Evolutionary conservation across 2,113 vertebrate genomes (phyloP).

Genomic region (Natator depressus): DNA sequence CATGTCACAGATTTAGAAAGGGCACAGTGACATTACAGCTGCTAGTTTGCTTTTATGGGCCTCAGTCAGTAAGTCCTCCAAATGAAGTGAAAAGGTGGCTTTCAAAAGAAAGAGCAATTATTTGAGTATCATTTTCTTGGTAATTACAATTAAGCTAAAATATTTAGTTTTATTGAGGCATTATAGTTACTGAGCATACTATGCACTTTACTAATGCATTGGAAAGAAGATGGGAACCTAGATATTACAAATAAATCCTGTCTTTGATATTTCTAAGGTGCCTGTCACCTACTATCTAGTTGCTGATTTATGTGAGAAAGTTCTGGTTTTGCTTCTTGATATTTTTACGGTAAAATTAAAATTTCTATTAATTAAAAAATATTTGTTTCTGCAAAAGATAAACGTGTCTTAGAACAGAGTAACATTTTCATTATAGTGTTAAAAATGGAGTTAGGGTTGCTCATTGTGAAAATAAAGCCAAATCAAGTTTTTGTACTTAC

Average conservation of each 20-base stretch:
- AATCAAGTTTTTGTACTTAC: neutral
- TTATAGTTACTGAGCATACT: neutral
- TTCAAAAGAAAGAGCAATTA: neutral
- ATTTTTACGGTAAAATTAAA: neutral
- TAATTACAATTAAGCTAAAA: neutral
- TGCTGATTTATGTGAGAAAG: rapidly evolving
- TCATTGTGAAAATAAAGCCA: neutral
- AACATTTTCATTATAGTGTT: neutral
- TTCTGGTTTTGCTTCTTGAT: neutral
- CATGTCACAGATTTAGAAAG: neutral
- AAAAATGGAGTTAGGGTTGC: neutral
- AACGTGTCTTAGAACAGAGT: neutral
- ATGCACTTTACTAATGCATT: neutral
- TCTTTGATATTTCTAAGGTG: neutral
- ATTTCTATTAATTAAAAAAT: neutral
- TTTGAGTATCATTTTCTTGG: neutral
- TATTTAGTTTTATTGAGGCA: neutral
- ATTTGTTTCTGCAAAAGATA: neutral
- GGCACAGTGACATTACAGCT: neutral
- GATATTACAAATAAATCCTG: neutral
- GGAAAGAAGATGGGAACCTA: neutral
- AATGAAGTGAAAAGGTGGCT: neutral
- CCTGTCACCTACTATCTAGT: rapidly evolving
- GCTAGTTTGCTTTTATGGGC: neutral
- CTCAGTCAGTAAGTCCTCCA: neutral